A percentile compares a stretch with the other conserved stretches of the same genome.
Conservation (phyloP, 2,888 invertebrate species). For the Calliopum simillimum region DNA sequence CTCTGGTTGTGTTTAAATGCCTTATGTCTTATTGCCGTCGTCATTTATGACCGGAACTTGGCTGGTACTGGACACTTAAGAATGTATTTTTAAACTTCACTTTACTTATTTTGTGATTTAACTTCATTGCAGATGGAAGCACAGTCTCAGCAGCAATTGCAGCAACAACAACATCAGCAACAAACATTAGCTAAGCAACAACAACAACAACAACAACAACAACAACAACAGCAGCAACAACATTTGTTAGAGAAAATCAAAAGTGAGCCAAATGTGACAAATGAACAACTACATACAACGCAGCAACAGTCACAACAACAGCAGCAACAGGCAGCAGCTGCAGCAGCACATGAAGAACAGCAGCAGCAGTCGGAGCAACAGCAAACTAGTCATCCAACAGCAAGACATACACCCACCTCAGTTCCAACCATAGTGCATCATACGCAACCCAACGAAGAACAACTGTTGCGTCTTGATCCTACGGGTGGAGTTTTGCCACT, state of each 20-base stretch:
- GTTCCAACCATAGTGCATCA: slow-evolving; percentile 38
- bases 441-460: slow-evolving; percentile 41
- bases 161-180: slow-evolving; percentile 51
- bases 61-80: slow-evolving; percentile 1
- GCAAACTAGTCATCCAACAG: slow-evolving; percentile 39
- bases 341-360: slow-evolving; percentile 46
- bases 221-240: slow-evolving; percentile 51
- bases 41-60: slow-evolving; percentile 41
- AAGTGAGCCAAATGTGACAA: slow-evolving; percentile 53
- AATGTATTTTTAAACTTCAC: background rate
- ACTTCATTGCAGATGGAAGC: slow-evolving; percentile 65
- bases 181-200: slow-evolving; percentile 47
- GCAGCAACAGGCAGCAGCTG: slow-evolving; percentile 47
- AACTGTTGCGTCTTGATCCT: slow-evolving; percentile 39
- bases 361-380: slow-evolving; percentile 49
- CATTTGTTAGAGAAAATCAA: slow-evolving; percentile 59
- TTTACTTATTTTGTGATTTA: slow-evolving; percentile 53
- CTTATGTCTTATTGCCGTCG: background rate
- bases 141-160: slow-evolving; percentile 58
- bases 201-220: slow-evolving; percentile 52
- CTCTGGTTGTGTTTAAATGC: slow-evolving; percentile 14
- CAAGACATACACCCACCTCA: slow-evolving; percentile 31
- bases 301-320: slow-evolving; percentile 54
- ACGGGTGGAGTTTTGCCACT: slow-evolving; percentile 45
- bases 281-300: slow-evolving; percentile 48